phyloP scores from a whole-genome alignment of 1,140 invertebrate species.

The Nasonia vitripennis region DNA sequence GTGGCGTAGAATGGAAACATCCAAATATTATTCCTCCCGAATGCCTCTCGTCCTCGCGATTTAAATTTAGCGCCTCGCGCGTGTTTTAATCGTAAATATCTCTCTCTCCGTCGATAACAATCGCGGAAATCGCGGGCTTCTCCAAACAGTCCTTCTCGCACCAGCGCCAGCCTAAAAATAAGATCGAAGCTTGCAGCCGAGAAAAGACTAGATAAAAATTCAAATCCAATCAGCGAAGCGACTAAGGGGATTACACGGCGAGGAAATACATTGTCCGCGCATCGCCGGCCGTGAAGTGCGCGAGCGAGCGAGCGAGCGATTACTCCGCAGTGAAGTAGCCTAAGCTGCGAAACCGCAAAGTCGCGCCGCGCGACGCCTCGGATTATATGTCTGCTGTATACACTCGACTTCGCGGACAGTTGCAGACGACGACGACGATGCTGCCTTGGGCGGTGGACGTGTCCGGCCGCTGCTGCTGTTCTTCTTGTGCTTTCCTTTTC shows the following conservation, averaged over 20 bases:
- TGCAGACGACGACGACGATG: neutral
- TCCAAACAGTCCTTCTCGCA: neutral
- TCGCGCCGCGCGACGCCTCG: slow-evolving; percentile 41
- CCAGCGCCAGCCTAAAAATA: neutral
- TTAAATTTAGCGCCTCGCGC: neutral
- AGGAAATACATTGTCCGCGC: neutral
- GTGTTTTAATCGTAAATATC: neutral
- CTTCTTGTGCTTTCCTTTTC: slow-evolving; percentile 28
- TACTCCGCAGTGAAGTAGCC: slow-evolving; percentile 56
- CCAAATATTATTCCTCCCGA: slow-evolving; percentile 26
- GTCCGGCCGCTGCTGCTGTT: slow-evolving; percentile 27
- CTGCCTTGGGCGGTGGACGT: neutral
- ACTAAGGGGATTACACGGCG: neutral
- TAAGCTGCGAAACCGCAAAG: slow-evolving; percentile 59
- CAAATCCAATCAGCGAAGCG: too few species aligned
- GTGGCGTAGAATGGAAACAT: neutral
- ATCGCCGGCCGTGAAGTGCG: neutral
- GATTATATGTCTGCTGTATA: slow-evolving; percentile 44
- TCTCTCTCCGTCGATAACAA: neutral
- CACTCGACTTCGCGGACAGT: neutral
- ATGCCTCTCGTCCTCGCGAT: neutral
- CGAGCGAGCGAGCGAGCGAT: neutral
- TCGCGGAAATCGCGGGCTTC: neutral
- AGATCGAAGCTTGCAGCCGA: too few species aligned
- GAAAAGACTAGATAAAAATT: too few species aligned